These are phyloP conservation scores for Nothura maculosa DNA, from an alignment of 2,797 vertebrate species.

Conservation along the genomic window DNA sequence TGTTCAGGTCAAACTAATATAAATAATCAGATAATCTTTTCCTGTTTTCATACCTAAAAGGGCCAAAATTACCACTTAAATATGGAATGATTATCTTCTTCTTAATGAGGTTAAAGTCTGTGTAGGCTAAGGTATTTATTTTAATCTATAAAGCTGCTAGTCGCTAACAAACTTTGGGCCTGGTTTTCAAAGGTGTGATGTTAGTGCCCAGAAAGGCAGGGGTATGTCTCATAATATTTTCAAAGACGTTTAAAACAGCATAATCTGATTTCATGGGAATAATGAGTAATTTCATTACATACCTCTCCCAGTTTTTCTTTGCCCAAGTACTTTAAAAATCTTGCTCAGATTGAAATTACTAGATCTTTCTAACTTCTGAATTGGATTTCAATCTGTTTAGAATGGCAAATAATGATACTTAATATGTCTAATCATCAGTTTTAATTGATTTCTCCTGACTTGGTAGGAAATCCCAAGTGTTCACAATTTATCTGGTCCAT, in stretches of 20 bases:
- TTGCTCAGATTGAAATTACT: background rate
- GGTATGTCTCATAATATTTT: background rate
- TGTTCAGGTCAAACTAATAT: background rate
- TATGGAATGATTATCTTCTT: background rate
- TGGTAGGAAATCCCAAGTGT: background rate
- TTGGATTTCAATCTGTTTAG: background rate
- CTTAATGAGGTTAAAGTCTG: background rate
- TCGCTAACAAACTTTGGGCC: background rate
- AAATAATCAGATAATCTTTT: background rate
- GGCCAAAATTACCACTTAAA: background rate
- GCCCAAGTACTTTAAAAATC: constrained; percentile 9
- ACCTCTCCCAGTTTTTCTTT: constrained; percentile 15
- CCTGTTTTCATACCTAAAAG: background rate
- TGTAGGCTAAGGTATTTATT: background rate
- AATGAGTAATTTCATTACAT: background rate
- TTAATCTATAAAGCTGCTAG: background rate
- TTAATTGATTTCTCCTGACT: constrained; percentile 1
- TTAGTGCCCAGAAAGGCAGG: background rate
- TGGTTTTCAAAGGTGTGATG: background rate
- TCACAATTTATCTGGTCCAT: background rate
- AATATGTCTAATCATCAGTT: background rate
- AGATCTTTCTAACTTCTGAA: constrained; percentile 5
- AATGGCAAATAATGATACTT: background rate
- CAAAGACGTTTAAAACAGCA: background rate
- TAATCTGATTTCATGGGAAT: background rate